Base-by-base conservation (phyloP, 1,140 invertebrate genomes). In the Polypedilum pembai region DNA sequence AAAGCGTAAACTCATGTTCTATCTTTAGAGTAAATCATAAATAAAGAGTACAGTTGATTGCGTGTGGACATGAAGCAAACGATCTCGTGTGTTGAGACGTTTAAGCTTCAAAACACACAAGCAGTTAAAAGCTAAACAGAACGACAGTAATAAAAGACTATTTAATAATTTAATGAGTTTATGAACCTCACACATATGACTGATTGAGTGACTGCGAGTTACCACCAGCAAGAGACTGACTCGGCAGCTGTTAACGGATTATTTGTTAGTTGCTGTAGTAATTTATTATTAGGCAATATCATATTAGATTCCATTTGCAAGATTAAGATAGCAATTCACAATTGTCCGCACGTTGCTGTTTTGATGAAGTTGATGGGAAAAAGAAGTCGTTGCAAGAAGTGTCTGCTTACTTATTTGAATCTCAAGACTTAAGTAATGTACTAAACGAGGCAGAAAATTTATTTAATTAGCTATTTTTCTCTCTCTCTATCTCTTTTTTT, bases 151-250 rank as follows among this genome's bases (percentile, higher is more conserved):
- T n/a, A 56, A 12, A 56, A 56, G n/a, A n/a, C 45, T 56, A 56
- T 56, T 56, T 56, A 56, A 15, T 56, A 56, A 56, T 56, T 56
- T 56, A 56, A 56, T 56, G 45, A 56, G 45, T 56, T 56, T 56
- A 56, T 56, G 45, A n/a, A 56, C 45, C 45, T 56, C 45, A 56
- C 45, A 56, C n/a, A n/a, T 56, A n/a, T n/a, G 45, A n/a, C 45
- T 56, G 12, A 56, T 15, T 56, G 12, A n/a, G 45, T 15, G 12
- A n/a, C 45, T 3, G 12, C n/a, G 12, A n/a, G 45, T 15, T 56
- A n/a, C 45, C 10, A 15, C n/a, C 15, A 56, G 45, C 45, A 15
- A 56, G 5, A 33, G 24, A 3, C 24, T 33, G 24, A 33, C 24
- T 10, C n/a, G 12, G 45, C 45, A 56, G 45, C 45, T 56, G 10